Base-by-base conservation (phyloP, 2,797 vertebrate genomes). In the Darevskia nairensis region DNA sequence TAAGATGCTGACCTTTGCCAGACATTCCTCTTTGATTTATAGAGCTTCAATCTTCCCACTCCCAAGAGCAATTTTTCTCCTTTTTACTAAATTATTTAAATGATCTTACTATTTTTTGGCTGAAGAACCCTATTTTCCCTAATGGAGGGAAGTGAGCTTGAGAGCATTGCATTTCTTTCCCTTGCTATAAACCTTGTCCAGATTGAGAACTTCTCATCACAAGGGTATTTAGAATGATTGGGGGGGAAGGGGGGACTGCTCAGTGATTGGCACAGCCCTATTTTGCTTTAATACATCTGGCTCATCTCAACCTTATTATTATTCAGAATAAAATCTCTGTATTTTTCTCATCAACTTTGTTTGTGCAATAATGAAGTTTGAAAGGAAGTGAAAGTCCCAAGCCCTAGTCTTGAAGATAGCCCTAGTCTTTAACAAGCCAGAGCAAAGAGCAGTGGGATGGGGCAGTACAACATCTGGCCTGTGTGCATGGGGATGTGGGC, bases 11-110 rank as follows among this genome's bases (percentile, higher is more conserved):
- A 93, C 90, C 89, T 93, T 92, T 94, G 71, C 92, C 93, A 93
- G 91, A 81, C 90, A 77, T 92, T 94, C 83, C 59, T 80, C 32
- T 66, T 1, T 96, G 91, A 94, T 95, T 95, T 94, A 94, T 90
- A 64, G 59, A 61, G 90, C 41, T 91, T 91, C 90, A 91, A 86
- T 92, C 61, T 95, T 68, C 68, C 71, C n/a, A 11, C 88, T 68
- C 92, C 92, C 89, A 68, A 85, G 91, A 84, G 91, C 83, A 82
- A 3, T 23, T 61, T 44, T 85, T 89, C 50, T 80, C 89, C 89
- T 82, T 87, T 93, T 91, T 88, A 91, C 55, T 69, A 91, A 74
- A 23, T 64, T 61, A 91, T 92, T 95, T 94, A 91, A 84, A 85
- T 92, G 59, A 87, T 93, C 83, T 85, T 90, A 1, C 88, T 93